Evolutionary conservation across 2,888 invertebrate genomes (phyloP).

Genomic region (Agonopterix subpropinquella): DNA sequence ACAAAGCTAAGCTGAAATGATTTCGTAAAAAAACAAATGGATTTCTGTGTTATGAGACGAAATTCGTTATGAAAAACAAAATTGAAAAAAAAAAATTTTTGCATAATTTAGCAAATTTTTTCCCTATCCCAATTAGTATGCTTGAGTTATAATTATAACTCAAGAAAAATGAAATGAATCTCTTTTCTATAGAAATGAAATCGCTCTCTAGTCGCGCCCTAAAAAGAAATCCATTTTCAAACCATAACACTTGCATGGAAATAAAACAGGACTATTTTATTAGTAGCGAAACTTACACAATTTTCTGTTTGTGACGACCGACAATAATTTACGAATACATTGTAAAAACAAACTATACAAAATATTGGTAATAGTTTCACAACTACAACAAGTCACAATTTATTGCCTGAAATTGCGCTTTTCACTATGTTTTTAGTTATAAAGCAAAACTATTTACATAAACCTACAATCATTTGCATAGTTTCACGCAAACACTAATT

Average conservation of each 20-base stretch:
- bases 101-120: too few relatives aligned
- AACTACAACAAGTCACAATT: conserved; percentile 20
- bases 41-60: too few relatives aligned
- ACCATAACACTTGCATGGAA: background rate
- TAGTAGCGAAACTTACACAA: background rate
- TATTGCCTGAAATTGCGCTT: conserved; percentile 32
- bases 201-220: too few relatives aligned
- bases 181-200: too few relatives aligned
- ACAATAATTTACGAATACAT: conserved; percentile 10
- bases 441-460: conserved; percentile 66
- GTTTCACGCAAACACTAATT: conserved; percentile 38
- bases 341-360: conserved; percentile 14
- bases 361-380: conserved; percentile 16
- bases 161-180: too few relatives aligned
- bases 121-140: too few relatives aligned
- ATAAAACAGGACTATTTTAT: background rate
- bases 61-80: too few relatives aligned
- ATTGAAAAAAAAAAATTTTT: too few relatives aligned
- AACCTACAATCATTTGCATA: conserved; percentile 47
- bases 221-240: too few relatives aligned
- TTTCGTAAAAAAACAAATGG: too few relatives aligned
- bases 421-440: conserved; percentile 28
- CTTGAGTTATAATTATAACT: too few relatives aligned
- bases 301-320: conserved; percentile 11
- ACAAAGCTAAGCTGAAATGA: too few relatives aligned